phyloP scores from a whole-genome alignment of 1,140 invertebrate genomes.

The Philaenus spumarius region DNA sequence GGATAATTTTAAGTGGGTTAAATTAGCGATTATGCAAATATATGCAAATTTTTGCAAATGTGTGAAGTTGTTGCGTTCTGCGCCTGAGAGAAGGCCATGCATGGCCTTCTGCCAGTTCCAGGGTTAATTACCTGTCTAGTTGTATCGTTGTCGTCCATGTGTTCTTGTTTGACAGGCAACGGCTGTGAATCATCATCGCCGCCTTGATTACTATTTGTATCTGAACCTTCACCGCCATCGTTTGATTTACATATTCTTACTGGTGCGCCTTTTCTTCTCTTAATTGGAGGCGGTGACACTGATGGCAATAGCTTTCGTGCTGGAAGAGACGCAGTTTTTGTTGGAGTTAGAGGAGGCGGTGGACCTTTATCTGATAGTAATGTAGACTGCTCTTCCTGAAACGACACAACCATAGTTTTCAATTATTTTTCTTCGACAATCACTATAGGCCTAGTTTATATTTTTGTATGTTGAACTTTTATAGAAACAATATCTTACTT shows the following conservation, averaged over 20 bases:
- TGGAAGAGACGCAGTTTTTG: neutral
- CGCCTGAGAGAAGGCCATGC: too few species aligned
- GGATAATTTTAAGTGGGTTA: too few species aligned
- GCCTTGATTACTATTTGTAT: conserved; percentile 16
- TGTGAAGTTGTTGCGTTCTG: too few species aligned
- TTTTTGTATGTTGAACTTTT: too few species aligned
- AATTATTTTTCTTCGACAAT: neutral
- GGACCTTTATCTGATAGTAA: too few species aligned
- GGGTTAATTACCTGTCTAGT: conserved; percentile 14
- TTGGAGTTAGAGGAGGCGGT: too few species aligned
- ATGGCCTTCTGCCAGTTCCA: too few species aligned
- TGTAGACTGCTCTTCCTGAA: neutral
- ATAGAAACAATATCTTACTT: too few species aligned
- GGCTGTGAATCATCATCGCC: conserved; percentile 13
- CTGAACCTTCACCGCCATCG: conserved; percentile 22
- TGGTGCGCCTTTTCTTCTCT: conserved; percentile 27
- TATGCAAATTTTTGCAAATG: too few species aligned
- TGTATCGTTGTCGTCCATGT: conserved; percentile 11
- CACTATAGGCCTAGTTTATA: neutral
- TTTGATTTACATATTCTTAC: conserved; percentile 23
- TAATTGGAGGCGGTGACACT: conserved; percentile 15
- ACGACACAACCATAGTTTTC: neutral
- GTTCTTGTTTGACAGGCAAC: conserved; percentile 22
- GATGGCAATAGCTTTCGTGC: conserved; percentile 1
- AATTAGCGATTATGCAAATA: too few species aligned